These are phyloP conservation scores for Ceratina calcarata DNA, from an alignment of 1,140 invertebrate species.

Conservation along the genomic window DNA sequence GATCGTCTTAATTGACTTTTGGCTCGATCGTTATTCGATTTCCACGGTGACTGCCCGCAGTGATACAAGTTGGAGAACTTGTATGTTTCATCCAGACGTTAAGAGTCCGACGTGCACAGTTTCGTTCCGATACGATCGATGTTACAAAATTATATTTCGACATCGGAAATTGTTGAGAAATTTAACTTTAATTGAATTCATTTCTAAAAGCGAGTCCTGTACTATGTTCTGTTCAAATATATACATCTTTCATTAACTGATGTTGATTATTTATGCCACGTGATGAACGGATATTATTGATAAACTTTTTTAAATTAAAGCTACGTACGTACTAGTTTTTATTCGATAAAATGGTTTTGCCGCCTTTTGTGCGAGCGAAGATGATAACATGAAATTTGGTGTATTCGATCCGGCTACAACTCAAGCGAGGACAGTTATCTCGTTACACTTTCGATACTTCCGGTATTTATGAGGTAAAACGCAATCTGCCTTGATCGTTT, in stretches of 20 bases:
- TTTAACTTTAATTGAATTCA: background rate
- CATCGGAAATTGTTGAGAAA: background rate
- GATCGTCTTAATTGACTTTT: conserved; percentile 34
- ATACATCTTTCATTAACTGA: too few species aligned
- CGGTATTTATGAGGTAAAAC: conserved; percentile 23
- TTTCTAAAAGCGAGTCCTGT: too few species aligned
- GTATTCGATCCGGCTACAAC: conserved; percentile 8
- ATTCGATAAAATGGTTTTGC: conserved; percentile 16
- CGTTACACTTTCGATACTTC: conserved; percentile 25
- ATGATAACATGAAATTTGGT: conserved; percentile 22
- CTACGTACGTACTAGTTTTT: background rate
- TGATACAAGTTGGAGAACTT: conserved; percentile 15
- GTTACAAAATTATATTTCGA: background rate
- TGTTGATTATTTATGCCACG: too few species aligned
- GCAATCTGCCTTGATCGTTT: background rate
- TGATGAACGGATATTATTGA: too few species aligned
- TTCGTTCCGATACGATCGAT: background rate
- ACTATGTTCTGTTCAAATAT: too few species aligned
- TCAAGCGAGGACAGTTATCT: conserved; percentile 35
- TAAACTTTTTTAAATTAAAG: too few species aligned
- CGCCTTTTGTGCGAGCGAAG: background rate
- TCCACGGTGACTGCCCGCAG: too few species aligned
- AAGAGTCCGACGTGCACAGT: background rate
- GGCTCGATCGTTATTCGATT: conserved; percentile 10
- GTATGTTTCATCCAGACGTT: conserved; percentile 5